Percentiles rank a stretch among this genome's conserved stretches.
Conservation (phyloP, 2,113 vertebrate species). For the Odobenus rosmarus region DNA sequence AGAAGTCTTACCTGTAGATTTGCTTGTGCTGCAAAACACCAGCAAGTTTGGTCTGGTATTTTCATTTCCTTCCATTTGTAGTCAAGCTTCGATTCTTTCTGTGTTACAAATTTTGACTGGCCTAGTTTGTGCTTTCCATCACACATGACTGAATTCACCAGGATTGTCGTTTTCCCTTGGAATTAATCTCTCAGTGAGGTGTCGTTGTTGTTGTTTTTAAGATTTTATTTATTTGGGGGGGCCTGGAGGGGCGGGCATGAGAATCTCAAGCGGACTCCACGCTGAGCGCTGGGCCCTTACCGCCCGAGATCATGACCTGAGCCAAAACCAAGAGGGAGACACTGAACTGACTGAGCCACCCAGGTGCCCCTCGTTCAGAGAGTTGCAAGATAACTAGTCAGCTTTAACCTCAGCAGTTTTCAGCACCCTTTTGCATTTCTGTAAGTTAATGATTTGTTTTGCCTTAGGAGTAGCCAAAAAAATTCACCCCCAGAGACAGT, state of each 20-base stretch:
- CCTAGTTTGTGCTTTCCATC: not conserved
- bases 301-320: no score
- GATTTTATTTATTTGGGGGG: no score
- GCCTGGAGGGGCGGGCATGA: no score
- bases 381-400: not conserved
- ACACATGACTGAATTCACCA: not conserved
- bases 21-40: not conserved
- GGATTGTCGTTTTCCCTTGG: not conserved
- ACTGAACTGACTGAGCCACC: no score
- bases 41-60: not conserved
- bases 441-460: not conserved
- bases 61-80: not conserved
- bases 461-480: not conserved
- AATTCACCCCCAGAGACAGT: no score
- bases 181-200: not conserved
- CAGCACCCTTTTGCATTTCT: not conserved
- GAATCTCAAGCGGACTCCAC: no score
- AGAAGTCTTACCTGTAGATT: no score
- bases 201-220: no score
- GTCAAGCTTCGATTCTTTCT: not conserved
- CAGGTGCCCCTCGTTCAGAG: not conserved
- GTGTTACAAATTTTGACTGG: not conserved
- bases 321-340: no score
- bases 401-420: not conserved
- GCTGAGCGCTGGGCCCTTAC: no score